Base-by-base conservation (phyloP, 2,888 invertebrate genomes). In the Resseliella maxima region DNA sequence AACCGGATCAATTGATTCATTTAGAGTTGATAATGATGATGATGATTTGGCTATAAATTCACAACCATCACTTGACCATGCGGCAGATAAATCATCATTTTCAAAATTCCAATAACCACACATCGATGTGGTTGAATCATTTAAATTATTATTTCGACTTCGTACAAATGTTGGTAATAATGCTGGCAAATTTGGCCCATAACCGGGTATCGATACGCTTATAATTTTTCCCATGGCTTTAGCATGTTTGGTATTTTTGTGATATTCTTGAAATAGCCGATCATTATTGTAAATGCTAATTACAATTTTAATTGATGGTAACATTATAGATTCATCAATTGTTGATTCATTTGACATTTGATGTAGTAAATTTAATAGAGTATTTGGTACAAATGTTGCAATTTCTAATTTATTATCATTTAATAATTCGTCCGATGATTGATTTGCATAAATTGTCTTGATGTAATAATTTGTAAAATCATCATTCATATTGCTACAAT, bases 51-150 rank as follows among this genome's bases (percentile, higher is more conserved):
- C 89, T 88, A 90, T 86, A 89, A 90, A 89, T 38, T 90, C 91
- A 87, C 94, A 92, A 0, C 94, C 94, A 86, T 92, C 90, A 0
- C 90, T 91, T 1, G 92, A 92, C 94, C 94, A 94, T 38, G 89
- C 90, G 85, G 92, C 93, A 72, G 12, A 72, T n/a, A n/a, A n/a
- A n/a, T n/a, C n/a, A 85, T 90, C 86, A 86, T 86, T 8, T 87
- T 91, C 88, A 88, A 93, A 93, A 88, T 94, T 92, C 94, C 94
- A 94, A 89, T 92, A 94, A 1, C 92, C 92, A 88, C 94, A 94
- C 38, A 90, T 89, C 31, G 89, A 90, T n/a, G 89, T 87, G 21
- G 87, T 87, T 86, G 88, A 86, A 41, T 88, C 87, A 27, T 88
- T 45, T 24, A n/a, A 12, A 87, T 90, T 24, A 0, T 31, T 35